Base-by-base conservation (phyloP, 2,888 invertebrate genomes). In the Chromoteleia sp. region DNA sequence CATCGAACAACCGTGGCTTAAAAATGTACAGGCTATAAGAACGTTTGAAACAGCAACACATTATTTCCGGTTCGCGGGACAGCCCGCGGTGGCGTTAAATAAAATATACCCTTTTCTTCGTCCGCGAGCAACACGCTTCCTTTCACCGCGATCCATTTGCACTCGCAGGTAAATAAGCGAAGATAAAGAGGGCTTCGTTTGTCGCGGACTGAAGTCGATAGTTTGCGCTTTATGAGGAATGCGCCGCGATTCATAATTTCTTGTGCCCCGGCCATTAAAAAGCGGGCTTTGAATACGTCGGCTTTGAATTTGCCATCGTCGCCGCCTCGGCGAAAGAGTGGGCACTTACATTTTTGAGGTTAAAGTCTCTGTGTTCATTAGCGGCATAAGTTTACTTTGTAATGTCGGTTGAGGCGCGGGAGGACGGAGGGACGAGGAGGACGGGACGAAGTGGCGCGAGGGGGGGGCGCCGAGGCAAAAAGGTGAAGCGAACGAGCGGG, bases 341-440 rank as follows among this genome's bases (percentile, higher is more conserved):
- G 84, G 83, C 85, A 87, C 88, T 88, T 84, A 86, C 79, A 84
- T 33, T 87, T 87, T 87, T 85, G 87, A 88, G 89, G 86, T 85
- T 88, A 84, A 85, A 87, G 87, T 86, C 86, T 84, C 83, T 83
- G 84, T 85, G 86, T 89, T 90, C 87, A 89, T 90, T 90, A 90
- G 88, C 81, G 86, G 86, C 79, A 86, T 84, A 86, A 89, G 89
- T 88, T 89, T 88, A 88, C 86, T 86, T 85, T 86, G 74, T 83
- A 71, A 81, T 81, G 81, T 78, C 67, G 73, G 76, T 77, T 74
- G 76, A 59, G 76, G 74, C 52, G 67, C 15, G 30, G 19, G 21
- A 17, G 21, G 41, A 25, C 8, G 14, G 33, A 73, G 67, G 48
- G 36, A 50, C 21, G 52, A 39, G 56, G 29, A 15, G 21, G 21